A percentile compares a stretch with the other conserved stretches of the same genome.
These are phyloP conservation scores for Amazona ochrocephala DNA, from an alignment of 2,797 vertebrate species.

Conservation along the genomic window DNA sequence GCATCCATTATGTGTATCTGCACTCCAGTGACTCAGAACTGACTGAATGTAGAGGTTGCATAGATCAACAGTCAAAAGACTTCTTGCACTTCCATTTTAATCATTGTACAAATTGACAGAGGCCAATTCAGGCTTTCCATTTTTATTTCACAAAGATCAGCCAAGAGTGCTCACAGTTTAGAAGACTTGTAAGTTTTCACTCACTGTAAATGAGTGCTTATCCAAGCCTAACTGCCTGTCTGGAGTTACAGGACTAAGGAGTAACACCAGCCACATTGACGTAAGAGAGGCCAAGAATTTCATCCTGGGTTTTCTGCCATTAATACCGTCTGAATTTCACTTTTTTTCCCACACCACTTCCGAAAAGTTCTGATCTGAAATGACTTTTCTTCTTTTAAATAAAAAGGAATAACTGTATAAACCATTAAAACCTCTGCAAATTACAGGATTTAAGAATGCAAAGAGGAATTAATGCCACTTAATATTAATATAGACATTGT, in stretches of 20 bases:
- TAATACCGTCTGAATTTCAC: neutral
- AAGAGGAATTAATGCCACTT: neutral
- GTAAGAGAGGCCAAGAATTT: neutral
- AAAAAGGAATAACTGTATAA: neutral
- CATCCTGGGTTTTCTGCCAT: neutral
- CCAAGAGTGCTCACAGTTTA: neutral
- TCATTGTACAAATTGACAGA: neutral
- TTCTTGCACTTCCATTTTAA: neutral
- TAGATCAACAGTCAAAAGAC: neutral
- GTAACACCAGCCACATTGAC: neutral
- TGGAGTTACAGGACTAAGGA: neutral
- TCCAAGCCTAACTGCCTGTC: rapidly evolving
- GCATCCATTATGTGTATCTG: neutral
- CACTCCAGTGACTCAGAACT: neutral
- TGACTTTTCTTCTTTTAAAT: neutral
- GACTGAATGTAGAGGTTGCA: neutral
- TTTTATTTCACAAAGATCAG: neutral
- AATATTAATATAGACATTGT: neutral
- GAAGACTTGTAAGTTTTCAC: neutral
- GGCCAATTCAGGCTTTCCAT: neutral
- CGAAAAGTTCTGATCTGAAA: neutral
- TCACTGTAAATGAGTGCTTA: neutral
- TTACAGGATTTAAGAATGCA: neutral
- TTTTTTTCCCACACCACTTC: neutral
- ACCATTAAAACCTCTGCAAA: neutral